These are phyloP conservation scores for Saguinus imperator DNA, from an alignment of 2,113 vertebrate species.

Conservation along the genomic window DNA sequence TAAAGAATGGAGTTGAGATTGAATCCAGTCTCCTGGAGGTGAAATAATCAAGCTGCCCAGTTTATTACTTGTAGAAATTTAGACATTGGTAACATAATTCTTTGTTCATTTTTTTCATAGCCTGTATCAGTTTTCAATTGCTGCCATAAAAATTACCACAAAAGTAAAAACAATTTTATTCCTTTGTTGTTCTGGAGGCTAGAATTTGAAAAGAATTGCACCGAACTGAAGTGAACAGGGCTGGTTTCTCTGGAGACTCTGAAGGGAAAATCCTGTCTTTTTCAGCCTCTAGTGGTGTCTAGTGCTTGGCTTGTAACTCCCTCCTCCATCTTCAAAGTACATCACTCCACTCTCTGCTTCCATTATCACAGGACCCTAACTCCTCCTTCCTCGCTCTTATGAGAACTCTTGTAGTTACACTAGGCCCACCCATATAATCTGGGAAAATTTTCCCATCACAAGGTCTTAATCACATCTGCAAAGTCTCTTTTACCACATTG, in stretches of 20 bases:
- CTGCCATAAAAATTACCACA: background rate
- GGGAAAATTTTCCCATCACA: too few species aligned
- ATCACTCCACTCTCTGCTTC: background rate
- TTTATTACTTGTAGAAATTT: background rate
- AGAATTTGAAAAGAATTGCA: background rate
- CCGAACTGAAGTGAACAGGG: too few species aligned
- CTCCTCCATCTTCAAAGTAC: background rate
- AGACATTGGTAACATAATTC: background rate
- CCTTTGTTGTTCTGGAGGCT: background rate
- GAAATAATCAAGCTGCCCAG: background rate
- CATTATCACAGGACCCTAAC: background rate
- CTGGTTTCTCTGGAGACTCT: background rate
- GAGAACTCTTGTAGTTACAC: background rate
- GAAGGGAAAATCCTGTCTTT: background rate
- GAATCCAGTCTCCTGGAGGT: background rate
- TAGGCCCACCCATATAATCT: background rate
- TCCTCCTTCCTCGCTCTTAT: background rate
- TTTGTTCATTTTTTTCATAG: background rate
- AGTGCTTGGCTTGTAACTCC: too few species aligned
- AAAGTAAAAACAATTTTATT: background rate
- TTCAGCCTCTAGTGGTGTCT: background rate
- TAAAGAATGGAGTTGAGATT: background rate
- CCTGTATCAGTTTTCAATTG: background rate
- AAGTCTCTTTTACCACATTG: background rate
- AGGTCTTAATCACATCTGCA: background rate